Base-by-base conservation (phyloP, 1,140 invertebrate genomes). In the Ips typographus region DNA sequence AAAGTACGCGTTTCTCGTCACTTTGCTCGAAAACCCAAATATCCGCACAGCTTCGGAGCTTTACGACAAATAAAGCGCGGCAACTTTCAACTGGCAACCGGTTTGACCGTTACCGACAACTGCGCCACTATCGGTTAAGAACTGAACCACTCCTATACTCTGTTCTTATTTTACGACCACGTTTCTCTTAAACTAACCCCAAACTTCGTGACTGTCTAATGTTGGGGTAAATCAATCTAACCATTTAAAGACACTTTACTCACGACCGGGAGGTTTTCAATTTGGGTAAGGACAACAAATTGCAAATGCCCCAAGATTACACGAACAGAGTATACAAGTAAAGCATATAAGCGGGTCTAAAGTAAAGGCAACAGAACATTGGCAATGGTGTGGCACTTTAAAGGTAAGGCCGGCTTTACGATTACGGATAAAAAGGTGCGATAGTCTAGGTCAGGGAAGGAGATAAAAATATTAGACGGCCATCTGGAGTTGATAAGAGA, bases 51-150 rank as follows among this genome's bases (percentile, higher is more conserved):
- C 47, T 7, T 51, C 38, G 52, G 40, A 66, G 64, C 64, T 66
- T 53, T 40, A 57, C 64, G 64, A 58, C 40, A 55, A 66, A 66
- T 66, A 63, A 63, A 43, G 49, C 49, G 49, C 49, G 64, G 40
- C 52, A 66, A 22, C 36, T 66, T 57, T 57, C 43, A 66, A 66
- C 64, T 66, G 53, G 49, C 42, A 58, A 57, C 64, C 55, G 53
- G 64, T 66, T 44, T 66, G 53, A 66, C 64, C 53, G 64, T 66
- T 66, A 66, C 43, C 40, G 43, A 8, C 8, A 36, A 1, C 40
- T 36, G 55, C 64, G 64, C 64, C 64, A 7, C 42, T 7, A 2
- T 4, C 43, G 64, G 42, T 43, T 5, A 66, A 66, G 64, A 66
- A 58, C 22, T 40, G 43, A 66, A 66, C 42, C 49, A 3, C 7